Conservation (phyloP, 2,113 vertebrate genomes). For the Spea multiplicata region DNA sequence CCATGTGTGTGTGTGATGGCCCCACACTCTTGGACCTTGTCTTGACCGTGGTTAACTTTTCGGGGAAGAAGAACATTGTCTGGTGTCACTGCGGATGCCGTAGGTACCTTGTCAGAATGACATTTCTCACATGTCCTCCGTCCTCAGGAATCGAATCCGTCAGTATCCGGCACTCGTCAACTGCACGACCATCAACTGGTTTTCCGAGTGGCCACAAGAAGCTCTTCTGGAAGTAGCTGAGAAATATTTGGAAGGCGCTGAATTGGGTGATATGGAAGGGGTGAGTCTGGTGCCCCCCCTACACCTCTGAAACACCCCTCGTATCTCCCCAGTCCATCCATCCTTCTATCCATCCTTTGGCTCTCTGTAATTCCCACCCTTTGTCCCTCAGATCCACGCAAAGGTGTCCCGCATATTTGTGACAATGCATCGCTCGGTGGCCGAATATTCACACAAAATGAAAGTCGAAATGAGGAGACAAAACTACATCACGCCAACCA, state of each 20-base stretch:
- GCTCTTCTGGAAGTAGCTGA: slow-evolving; percentile 86
- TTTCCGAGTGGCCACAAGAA: slow-evolving; percentile 82
- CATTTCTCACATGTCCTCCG: neutral
- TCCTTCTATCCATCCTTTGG: no score
- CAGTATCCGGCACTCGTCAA: slow-evolving; percentile 86
- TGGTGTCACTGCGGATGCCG: no score
- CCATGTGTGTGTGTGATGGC: no score
- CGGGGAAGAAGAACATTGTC: no score
- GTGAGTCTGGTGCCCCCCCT: slow-evolving; percentile 56
- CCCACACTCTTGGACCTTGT: no score
- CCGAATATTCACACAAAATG: slow-evolving; percentile 75
- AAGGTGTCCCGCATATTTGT: slow-evolving; percentile 81
- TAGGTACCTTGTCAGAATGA: neutral
- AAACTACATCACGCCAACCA: slow-evolving; percentile 86
- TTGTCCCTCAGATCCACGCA: slow-evolving; percentile 68
- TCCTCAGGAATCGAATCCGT: slow-evolving; percentile 75
- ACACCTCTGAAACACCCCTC: neutral
- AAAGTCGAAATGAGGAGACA: slow-evolving; percentile 74
- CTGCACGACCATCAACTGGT: slow-evolving; percentile 90
- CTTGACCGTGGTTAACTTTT: no score
- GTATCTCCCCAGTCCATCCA: no score
- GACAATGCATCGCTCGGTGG: slow-evolving; percentile 83
- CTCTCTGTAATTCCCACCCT: neutral
- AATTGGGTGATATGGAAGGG: slow-evolving; percentile 67
- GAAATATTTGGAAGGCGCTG: slow-evolving; percentile 71